A percentile compares a stretch with the other conserved stretches of the same genome.
Evolutionary conservation across 2,888 invertebrate genomes (phyloP).

Genomic region (Drosophila mercatorum): DNA sequence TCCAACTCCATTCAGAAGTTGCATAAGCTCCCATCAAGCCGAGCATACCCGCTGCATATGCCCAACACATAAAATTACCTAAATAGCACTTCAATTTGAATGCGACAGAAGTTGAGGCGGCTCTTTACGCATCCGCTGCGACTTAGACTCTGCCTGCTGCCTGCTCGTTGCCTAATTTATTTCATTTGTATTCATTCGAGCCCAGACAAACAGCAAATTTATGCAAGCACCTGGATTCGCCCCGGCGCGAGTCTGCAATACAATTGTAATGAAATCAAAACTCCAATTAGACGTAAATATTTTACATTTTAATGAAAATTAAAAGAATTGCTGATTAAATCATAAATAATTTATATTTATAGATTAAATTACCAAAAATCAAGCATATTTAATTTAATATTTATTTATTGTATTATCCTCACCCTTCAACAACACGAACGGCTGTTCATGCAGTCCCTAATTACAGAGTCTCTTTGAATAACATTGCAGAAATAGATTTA

Average conservation of each 20-base stretch:
- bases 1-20: too few relatives aligned
- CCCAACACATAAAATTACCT: slow-evolving; percentile 8
- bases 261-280: slow-evolving; percentile 30
- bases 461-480: background rate
- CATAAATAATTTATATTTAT: background rate
- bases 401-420: background rate
- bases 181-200: slow-evolving; percentile 64
- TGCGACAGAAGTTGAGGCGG: slow-evolving; percentile 12
- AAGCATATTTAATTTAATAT: background rate
- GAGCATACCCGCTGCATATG: background rate
- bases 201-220: slow-evolving; percentile 32
- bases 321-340: background rate
- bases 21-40: too few relatives aligned
- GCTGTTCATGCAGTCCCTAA: too few relatives aligned
- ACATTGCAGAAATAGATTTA: background rate
- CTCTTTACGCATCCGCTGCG: slow-evolving; percentile 6
- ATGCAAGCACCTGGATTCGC: slow-evolving; percentile 2
- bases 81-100: slow-evolving; percentile 38
- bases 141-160: slow-evolving; percentile 9
- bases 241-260: slow-evolving; percentile 3
- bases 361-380: background rate
- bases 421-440: too few relatives aligned
- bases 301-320: background rate
- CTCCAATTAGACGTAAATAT: slow-evolving; percentile 15
- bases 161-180: slow-evolving; percentile 50